A percentile compares a stretch with the other conserved stretches of the same genome.
Conservation (phyloP, 1,140 invertebrate species). For the Pristionchus pacificus region DNA sequence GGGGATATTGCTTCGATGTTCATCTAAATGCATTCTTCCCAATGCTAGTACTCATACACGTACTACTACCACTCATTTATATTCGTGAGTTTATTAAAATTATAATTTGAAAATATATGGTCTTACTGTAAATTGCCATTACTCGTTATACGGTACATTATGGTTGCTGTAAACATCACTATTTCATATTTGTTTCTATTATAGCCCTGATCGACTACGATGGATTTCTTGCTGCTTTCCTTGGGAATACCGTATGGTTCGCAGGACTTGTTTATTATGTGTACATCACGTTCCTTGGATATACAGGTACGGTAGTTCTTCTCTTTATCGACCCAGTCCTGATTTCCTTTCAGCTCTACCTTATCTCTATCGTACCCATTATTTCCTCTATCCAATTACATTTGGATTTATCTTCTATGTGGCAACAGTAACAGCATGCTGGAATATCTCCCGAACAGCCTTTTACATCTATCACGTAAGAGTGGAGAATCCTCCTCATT, state of each 20-base stretch:
- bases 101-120: slow-evolving; percentile 8
- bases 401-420: slow-evolving; percentile 75
- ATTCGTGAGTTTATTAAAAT: slow-evolving; percentile 34
- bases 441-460: slow-evolving; percentile 69
- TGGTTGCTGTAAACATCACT: slow-evolving; percentile 3
- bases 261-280: slow-evolving; percentile 85
- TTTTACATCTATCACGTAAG: slow-evolving; percentile 73
- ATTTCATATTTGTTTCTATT: slow-evolving; percentile 15
- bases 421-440: slow-evolving; percentile 67
- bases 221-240: slow-evolving; percentile 68
- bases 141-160: slow-evolving; percentile 28
- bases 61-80: slow-evolving; percentile 65
- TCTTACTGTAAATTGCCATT: slow-evolving; percentile 4
- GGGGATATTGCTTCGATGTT: slow-evolving; percentile 97
- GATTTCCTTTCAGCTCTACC: slow-evolving; percentile 72
- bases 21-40: slow-evolving; percentile 98
- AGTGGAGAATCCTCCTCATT: too few species aligned
- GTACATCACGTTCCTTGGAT: slow-evolving; percentile 96
- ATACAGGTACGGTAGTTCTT: slow-evolving; percentile 73
- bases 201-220: slow-evolving; percentile 46
- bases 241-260: slow-evolving; percentile 91
- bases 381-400: slow-evolving; percentile 80
- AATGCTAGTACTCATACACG: slow-evolving; percentile 83
- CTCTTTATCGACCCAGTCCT: slow-evolving; percentile 14
- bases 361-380: slow-evolving; percentile 79